Evolutionary conservation across 2,888 invertebrate genomes (phyloP).

Genomic region (Sphinx pinastri): DNA sequence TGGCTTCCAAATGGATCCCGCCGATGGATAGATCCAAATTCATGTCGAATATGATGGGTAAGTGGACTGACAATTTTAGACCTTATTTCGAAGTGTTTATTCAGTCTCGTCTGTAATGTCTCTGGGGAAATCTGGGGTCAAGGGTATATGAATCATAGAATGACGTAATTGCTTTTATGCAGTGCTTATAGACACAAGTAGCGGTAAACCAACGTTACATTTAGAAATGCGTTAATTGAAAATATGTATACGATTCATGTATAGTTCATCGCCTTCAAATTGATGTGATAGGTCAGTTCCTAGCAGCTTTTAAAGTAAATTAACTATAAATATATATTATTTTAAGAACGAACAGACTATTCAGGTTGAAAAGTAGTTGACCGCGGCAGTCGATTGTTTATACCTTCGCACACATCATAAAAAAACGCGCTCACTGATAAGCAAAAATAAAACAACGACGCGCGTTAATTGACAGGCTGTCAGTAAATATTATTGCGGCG

Average conservation of each 20-base stretch:
- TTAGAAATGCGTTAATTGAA: too few relatives aligned
- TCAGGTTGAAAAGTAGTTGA: slow-evolving; percentile 9
- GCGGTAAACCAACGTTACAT: neutral
- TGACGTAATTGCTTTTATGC: too few relatives aligned
- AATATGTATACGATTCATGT: too few relatives aligned
- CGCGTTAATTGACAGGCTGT: slow-evolving; percentile 18
- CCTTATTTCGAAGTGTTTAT: neutral
- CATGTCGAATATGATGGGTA: slow-evolving; percentile 96
- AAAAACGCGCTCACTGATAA: slow-evolving; percentile 8
- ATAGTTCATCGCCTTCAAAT: too few relatives aligned
- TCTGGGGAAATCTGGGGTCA: neutral
- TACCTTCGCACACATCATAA: slow-evolving; percentile 3
- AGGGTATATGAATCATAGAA: neutral
- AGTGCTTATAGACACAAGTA: too few relatives aligned
- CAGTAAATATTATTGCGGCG: slow-evolving; percentile 22
- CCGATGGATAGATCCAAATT: slow-evolving; percentile 96
- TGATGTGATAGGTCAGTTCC: too few relatives aligned
- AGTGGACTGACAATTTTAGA: slow-evolving; percentile 46
- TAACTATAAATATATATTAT: too few relatives aligned
- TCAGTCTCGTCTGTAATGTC: neutral
- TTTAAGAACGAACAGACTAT: neutral
- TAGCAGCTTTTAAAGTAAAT: too few relatives aligned
- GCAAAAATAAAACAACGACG: slow-evolving; percentile 16
- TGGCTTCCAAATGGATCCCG: slow-evolving; percentile 97
- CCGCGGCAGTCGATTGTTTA: slow-evolving; percentile 7